These are phyloP conservation scores for Drosophila atripex DNA, from an alignment of 2,888 invertebrate genomes.

Conservation along the genomic window DNA sequence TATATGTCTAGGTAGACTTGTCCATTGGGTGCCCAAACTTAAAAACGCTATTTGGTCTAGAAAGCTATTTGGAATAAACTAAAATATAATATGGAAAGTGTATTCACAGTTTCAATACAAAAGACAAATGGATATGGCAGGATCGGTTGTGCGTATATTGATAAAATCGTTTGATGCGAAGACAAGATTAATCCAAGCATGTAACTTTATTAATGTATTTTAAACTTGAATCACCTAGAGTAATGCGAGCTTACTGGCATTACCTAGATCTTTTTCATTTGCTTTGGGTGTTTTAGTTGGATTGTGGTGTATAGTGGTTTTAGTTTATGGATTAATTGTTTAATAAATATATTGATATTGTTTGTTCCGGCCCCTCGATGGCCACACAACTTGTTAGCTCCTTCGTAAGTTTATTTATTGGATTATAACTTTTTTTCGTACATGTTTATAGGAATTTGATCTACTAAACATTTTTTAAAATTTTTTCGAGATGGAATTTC, in stretches of 20 bases:
- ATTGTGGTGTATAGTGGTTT: conserved; percentile 11
- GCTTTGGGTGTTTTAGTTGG: conserved; percentile 9
- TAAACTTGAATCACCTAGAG: conserved; percentile 26
- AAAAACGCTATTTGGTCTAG: too few relatives aligned
- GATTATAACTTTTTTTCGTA: conserved; percentile 32
- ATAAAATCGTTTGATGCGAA: conserved; percentile 19
- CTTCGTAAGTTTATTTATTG: conserved; percentile 29
- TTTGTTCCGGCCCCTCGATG: conserved; percentile 10
- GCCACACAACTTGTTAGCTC: conserved; percentile 12
- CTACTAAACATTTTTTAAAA: conserved; percentile 43
- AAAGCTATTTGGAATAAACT: too few relatives aligned
- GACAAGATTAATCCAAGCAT: conserved; percentile 41
- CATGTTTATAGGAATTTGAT: conserved; percentile 34
- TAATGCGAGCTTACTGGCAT: conserved; percentile 24
- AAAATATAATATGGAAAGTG: neutral
- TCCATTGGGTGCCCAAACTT: too few relatives aligned
- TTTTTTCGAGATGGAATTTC: conserved; percentile 46
- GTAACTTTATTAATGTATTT: conserved; percentile 43
- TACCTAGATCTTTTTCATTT: conserved; percentile 29
- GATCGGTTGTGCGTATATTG: conserved; percentile 33
- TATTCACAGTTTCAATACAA: conserved; percentile 12
- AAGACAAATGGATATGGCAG: conserved; percentile 25
- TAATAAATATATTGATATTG: conserved; percentile 34
- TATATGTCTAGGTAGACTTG: too few relatives aligned
- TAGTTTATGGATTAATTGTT: conserved; percentile 23